Evolutionary conservation across 2,113 vertebrate species (phyloP), one percentile per base, ranked within the genome.

Genomic region (Tyrannus savana): DNA sequence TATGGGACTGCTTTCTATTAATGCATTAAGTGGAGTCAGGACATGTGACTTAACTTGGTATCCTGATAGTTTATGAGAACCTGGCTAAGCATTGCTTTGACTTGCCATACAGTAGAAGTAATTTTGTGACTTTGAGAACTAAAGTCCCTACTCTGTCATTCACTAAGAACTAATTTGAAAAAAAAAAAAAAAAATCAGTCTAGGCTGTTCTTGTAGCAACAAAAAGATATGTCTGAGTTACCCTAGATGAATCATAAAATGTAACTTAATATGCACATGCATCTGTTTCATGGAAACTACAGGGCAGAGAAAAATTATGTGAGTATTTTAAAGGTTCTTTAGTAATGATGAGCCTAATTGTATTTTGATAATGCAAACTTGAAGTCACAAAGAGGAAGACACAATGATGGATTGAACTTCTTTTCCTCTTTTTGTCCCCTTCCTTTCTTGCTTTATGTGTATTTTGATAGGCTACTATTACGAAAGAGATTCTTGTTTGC

Each of bases 271-370:
- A 89, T 75, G 83, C 44, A 80, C 15, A 33, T 83, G 62, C 82
- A 90, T 90, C 89, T 95, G 85, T 81, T 95, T 94, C n/a, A 56
- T 75, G 71, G 81, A 92, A 95, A 86, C 60, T 77, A 49, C 46
- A 73, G 19, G 2, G 9, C 15, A 78, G 28, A 81, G 18, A 41
- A 86, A 84, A 71, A 91, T 72, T 37, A 47, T 78, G 76, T 76
- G 47, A 89, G 59, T 84, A 33, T 75, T 94, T 95, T 83, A 75
- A 92, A 85, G 52, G 39, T 83, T 63, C 42, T 72, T 89, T 66
- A 53, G 60, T 84, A 84, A 79, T 53, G 19, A 90, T 62, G 17
- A 90, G 24, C 35, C 91, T 35, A 80, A 88, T n/a, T 80, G 27
- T 71, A 71, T 86, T 90, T 91, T 93, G 39, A 63, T 92, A 68